Evolutionary conservation across 2,888 invertebrate genomes (phyloP), one percentile per base, ranked within the genome.

Genomic region (Luperina testacea): DNA sequence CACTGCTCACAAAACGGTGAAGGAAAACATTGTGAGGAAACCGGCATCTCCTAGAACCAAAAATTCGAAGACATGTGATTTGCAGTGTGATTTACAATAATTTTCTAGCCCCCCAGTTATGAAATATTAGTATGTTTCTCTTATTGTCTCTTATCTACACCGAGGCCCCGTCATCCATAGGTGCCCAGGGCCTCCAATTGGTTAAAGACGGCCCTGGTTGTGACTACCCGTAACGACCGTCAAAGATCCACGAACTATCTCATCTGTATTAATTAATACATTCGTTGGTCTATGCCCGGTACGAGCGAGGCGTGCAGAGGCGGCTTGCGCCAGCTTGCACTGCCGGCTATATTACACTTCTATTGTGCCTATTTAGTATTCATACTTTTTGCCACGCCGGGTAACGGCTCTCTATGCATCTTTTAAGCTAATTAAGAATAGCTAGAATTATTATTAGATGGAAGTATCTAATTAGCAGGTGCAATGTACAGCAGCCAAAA

Each of bases 301-400:
- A 64, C 42, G 68, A 79, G 75, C 71, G 70, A 80, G 71, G 76
- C 80, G 72, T 87, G 73, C 64, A 65, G 71, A 77, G 64, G 76
- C 65, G 78, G 78, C 84, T 71, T 81, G 87, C 82, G 68, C 80
- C 89, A 80, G 89, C 89, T 87, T 83, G 89, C 80, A 85, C 80
- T 51, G 45, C 73, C 20, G 69, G 71, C 76, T 72, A 79, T 87
- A 85, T 80, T 78, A 79, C 78, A 65, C 59, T 45, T 68, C 78
- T 70, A 78, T 82, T 81, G 77, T 78, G 64, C 65, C 75, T 79
- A 82, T 81, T 78, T 72, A 78, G 75, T 87, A 80, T 88, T 86
- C 78, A 84, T 75, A 68, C 71, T 86, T 83, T 83, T 83, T 83
- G 32, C 65, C 27, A 27, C 20, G 15, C 70, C 53, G 38, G 61